Evolutionary conservation across 2,888 invertebrate species (phyloP).

Genomic region (Suillia variegata): DNA sequence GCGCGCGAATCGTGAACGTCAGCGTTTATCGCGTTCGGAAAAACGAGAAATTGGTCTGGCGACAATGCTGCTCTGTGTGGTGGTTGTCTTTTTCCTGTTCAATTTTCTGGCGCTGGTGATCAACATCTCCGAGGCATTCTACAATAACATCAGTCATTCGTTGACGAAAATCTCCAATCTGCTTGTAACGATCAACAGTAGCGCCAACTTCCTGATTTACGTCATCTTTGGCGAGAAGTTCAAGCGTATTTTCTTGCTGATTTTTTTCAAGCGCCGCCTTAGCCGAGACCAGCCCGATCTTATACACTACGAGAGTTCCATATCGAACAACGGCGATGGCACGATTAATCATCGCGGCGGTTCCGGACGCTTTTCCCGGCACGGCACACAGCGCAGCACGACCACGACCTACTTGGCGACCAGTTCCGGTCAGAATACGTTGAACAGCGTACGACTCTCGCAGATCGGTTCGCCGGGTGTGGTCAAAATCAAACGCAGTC

Average conservation of each 20-base stretch:
- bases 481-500: constrained; percentile 56
- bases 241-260: constrained; percentile 80
- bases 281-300: constrained; percentile 73
- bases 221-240: constrained; percentile 98
- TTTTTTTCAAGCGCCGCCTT: constrained; percentile 73
- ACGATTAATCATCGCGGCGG: constrained; percentile 64
- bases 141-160: constrained; percentile 69
- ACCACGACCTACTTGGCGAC: constrained; percentile 49
- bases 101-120: constrained; percentile 86
- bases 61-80: constrained; percentile 93
- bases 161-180: constrained; percentile 86
- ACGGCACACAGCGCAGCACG: constrained; percentile 62
- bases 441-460: constrained; percentile 56
- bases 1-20: constrained; percentile 87
- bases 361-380: constrained; percentile 67
- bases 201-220: constrained; percentile 97
- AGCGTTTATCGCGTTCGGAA: constrained; percentile 85
- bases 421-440: constrained; percentile 37
- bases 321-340: constrained; percentile 78
- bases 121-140: constrained; percentile 85
- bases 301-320: constrained; percentile 82
- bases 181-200: constrained; percentile 94
- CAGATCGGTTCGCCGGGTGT: constrained; percentile 46
- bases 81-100: constrained; percentile 91
- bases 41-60: constrained; percentile 92